Percentiles rank a stretch among this genome's conserved stretches.
Conservation (phyloP, 1,140 invertebrate genomes). For the Diorhabda carinulata region DNA sequence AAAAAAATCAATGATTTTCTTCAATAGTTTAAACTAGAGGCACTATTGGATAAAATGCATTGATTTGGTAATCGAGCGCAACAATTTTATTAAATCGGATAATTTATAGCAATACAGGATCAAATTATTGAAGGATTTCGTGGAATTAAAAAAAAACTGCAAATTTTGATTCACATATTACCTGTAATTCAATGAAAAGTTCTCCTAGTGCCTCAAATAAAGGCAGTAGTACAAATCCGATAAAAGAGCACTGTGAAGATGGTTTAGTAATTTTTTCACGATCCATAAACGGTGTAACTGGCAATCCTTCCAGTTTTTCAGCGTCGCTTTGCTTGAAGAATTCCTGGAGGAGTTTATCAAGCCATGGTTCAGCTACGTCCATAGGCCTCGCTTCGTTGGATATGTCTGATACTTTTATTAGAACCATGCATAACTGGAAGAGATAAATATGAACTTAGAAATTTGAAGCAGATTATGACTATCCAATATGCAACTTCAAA, state of each 20-base stretch:
- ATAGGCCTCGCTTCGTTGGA: conserved; percentile 83
- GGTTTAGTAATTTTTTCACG: conserved; percentile 85
- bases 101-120: no score
- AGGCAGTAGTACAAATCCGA: conserved; percentile 77
- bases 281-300: conserved; percentile 87
- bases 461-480: neutral
- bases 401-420: conserved; percentile 85
- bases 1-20: no score
- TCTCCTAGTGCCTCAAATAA: conserved; percentile 73
- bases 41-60: no score
- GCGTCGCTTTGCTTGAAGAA: conserved; percentile 81
- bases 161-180: conserved; percentile 37
- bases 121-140: no score
- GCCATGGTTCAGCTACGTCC: conserved; percentile 81
- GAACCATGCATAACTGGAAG: conserved; percentile 73
- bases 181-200: conserved; percentile 66
- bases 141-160: no score
- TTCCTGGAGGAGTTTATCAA: conserved; percentile 74
- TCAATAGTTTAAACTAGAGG: no score
- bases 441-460: neutral
- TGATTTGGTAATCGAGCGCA: no score
- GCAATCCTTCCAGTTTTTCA: conserved; percentile 79
- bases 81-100: no score
- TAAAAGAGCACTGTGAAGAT: conserved; percentile 81
- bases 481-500: neutral